phyloP scores from a whole-genome alignment of 2,888 invertebrate species.

The Geotrupes spiniger region DNA sequence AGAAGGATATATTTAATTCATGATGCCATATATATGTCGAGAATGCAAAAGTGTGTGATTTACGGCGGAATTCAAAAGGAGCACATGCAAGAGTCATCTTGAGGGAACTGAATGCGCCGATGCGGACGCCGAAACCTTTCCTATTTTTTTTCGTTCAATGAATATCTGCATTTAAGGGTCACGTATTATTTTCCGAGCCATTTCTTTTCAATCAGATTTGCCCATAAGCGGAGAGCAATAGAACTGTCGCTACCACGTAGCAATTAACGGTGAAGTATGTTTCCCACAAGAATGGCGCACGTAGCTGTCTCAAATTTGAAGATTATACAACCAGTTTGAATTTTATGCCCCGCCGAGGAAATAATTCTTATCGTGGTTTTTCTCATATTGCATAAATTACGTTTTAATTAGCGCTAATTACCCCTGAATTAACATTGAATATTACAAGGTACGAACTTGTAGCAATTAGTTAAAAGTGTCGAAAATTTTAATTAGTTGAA shows the following conservation, averaged over 20 bases:
- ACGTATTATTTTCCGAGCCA: constrained; percentile 3
- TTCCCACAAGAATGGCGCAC: too few relatives aligned
- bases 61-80: constrained; percentile 2
- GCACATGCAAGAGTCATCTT: constrained; percentile 4
- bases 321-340: too few relatives aligned
- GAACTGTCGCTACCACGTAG: constrained; percentile 28
- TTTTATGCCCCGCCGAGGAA: too few relatives aligned
- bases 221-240: constrained; percentile 24
- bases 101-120: constrained; percentile 2
- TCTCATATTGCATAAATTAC: too few relatives aligned
- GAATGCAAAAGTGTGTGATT: constrained; percentile 7
- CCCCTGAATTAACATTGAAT: too few relatives aligned
- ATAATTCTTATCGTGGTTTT: too few relatives aligned
- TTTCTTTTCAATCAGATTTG: constrained; percentile 24
- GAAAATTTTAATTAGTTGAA: too few relatives aligned
- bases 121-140: background rate
- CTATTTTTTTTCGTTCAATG: constrained; percentile 6
- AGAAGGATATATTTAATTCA: constrained; percentile 1
- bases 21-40: constrained; percentile 5
- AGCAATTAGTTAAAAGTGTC: too few relatives aligned
- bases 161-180: constrained; percentile 21
- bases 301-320: too few relatives aligned
- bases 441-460: too few relatives aligned
- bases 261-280: constrained; percentile 17
- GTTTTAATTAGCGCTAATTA: too few relatives aligned